A percentile compares a stretch with the other conserved stretches of the same genome.
phyloP scores from a whole-genome alignment of 2,797 vertebrate species.

The Pygocentrus nattereri region DNA sequence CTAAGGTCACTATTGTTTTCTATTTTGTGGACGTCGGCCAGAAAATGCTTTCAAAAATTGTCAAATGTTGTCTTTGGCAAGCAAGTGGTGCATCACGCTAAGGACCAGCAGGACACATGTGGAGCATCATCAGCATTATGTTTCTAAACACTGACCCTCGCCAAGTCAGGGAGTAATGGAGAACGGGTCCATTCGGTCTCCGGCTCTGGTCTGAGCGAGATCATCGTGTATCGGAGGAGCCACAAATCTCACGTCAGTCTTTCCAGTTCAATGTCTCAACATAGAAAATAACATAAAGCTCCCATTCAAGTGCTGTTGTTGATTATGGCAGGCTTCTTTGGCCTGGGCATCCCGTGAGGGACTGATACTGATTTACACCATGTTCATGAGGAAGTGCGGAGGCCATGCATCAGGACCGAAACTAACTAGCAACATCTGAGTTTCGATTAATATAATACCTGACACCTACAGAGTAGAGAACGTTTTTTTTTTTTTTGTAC shows the following conservation, averaged over 20 bases:
- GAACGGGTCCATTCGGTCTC: constrained; percentile 55
- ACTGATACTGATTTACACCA: constrained; percentile 59
- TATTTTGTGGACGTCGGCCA: background rate
- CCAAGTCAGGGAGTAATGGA: constrained; percentile 33
- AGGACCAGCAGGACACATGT: background rate
- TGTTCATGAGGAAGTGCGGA: constrained; percentile 46
- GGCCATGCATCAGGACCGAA: constrained; percentile 41
- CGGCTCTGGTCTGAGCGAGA: constrained; percentile 41
- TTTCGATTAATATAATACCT: background rate
- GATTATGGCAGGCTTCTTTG: constrained; percentile 63
- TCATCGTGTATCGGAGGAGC: constrained; percentile 60
- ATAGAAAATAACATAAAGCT: constrained; percentile 61
- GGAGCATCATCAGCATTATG: constrained; percentile 23
- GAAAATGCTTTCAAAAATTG: background rate
- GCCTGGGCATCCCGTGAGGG: constrained; percentile 55
- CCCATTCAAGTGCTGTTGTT: constrained; percentile 62
- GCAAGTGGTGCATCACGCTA: background rate
- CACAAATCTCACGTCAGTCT: constrained; percentile 60
- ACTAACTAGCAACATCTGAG: constrained; percentile 54
- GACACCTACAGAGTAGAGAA: background rate
- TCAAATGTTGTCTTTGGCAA: constrained; percentile 28
- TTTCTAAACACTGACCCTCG: constrained; percentile 33
- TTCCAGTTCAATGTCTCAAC: constrained; percentile 58
- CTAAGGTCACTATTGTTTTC: constrained; percentile 2
- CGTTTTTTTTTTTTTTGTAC: background rate